Percentiles rank a stretch among this genome's conserved stretches.
Evolutionary conservation across 2,113 vertebrate genomes (phyloP).

Genomic region (Rhynchomys soricoides): DNA sequence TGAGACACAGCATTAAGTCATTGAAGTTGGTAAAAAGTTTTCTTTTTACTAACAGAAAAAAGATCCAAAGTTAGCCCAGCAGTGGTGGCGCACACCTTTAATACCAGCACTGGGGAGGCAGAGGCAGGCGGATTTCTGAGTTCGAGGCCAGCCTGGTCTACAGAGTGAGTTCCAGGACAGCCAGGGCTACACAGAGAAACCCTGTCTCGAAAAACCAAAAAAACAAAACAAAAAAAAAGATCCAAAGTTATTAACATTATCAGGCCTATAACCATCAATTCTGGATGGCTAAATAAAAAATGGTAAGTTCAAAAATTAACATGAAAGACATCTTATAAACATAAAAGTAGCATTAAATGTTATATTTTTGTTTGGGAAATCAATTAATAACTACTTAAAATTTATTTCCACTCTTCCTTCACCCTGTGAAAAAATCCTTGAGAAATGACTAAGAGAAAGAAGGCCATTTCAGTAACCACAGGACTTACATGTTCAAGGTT

Average conservation of each 20-base stretch:
- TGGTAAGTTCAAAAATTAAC: constrained; percentile 24
- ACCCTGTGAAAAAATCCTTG: neutral
- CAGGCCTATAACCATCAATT: neutral
- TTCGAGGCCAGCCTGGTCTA: too few relatives aligned
- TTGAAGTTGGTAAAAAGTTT: too few relatives aligned
- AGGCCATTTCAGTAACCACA: neutral
- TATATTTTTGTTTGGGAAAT: neutral
- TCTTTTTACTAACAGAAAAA: constrained; percentile 32
- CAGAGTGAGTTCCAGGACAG: too few relatives aligned
- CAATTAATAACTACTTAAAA: constrained; percentile 49
- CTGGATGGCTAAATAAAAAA: constrained; percentile 15
- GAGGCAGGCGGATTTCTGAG: too few relatives aligned
- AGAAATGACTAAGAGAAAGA: neutral
- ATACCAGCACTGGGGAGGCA: too few relatives aligned
- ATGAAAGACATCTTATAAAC: neutral
- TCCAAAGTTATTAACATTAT: neutral
- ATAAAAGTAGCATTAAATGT: neutral
- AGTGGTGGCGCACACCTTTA: too few relatives aligned
- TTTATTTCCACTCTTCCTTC: constrained; percentile 49
- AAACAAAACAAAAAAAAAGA: too few relatives aligned
- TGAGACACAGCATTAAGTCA: neutral
- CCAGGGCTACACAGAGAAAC: too few relatives aligned
- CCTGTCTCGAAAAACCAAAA: too few relatives aligned
- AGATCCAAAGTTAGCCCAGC: constrained; percentile 16
- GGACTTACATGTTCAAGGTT: constrained; percentile 94